These are phyloP conservation scores for Limnodromus scolopaceus DNA, from an alignment of 2,797 vertebrate species.

Conservation along the genomic window DNA sequence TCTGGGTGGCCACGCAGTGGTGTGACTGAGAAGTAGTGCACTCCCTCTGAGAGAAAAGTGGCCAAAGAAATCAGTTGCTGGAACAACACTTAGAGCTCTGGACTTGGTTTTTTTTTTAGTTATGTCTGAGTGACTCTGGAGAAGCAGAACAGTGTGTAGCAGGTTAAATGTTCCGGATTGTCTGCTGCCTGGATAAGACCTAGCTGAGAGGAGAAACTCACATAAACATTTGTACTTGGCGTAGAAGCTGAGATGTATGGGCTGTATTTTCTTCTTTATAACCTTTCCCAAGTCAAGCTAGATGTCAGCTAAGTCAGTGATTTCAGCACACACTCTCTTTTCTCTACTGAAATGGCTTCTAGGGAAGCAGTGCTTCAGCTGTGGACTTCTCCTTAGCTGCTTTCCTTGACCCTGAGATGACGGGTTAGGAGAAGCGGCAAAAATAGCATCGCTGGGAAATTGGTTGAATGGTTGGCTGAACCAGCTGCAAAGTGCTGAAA, in stretches of 20 bases:
- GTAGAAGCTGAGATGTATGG: neutral
- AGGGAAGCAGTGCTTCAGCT: neutral
- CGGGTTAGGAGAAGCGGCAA: neutral
- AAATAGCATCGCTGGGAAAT: neutral
- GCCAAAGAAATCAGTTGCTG: neutral
- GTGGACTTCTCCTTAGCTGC: neutral
- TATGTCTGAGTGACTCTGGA: neutral
- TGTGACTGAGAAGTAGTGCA: neutral
- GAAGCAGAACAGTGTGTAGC: neutral
- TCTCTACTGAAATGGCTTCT: neutral
- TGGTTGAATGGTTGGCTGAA: neutral
- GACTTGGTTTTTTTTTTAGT: neutral
- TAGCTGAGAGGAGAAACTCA: neutral
- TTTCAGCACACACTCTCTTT: neutral
- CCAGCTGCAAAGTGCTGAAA: neutral
- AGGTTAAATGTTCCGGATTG: neutral
- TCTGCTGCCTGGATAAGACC: neutral
- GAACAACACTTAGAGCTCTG: neutral
- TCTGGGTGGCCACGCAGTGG: accelerated
- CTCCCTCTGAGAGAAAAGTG: neutral
- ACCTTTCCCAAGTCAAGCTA: neutral
- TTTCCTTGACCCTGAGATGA: neutral
- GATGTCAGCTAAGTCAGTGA: neutral
- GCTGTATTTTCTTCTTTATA: neutral
- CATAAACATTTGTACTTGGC: neutral